Base-by-base conservation (phyloP, 2,888 invertebrate genomes). In the Platerodrilus igneus region DNA sequence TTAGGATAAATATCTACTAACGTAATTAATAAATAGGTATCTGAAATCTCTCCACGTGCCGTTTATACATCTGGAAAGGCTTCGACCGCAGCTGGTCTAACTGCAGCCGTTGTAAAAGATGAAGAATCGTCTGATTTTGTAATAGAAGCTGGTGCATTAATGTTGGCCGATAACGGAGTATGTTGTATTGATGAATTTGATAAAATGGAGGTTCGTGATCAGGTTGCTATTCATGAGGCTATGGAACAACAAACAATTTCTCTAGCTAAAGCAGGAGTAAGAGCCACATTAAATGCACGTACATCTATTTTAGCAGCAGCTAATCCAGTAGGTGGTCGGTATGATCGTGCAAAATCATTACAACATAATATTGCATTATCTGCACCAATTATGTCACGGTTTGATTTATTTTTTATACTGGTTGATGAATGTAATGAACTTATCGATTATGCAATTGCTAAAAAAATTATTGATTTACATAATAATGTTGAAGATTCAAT, bases 171-270 rank as follows among this genome's bases (percentile, higher is more conserved):
- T 69, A 96, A 96, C 63, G 94, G 96, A 3, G 89, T 97, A 28
- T 97, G 97, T 59, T 97, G 97, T 64, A 99, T 99, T 56, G 99
- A 99, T 61, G 99, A 99, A 71, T 99, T 99, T 69, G 99, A 99
- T 68, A 99, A 99, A 72, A 99, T 99, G 99, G 97, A 99, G 66
- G 78, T 79, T 0, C 78, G 82, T 29, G 99, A 99, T 76, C 97
- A 99, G 68, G 95, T 99, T 4, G 97, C 99, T 27, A 99, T 99
- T 53, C 99, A 99, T 73, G 99, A 99, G 72, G 99, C 99, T 3
- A 99, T 99, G 99, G 99, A 99, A 74, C 99, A 99, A 62, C 99
- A 99, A 70, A 99, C 99, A 0, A 99, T 99, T 54, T 95, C 96
- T 0, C 78, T 99, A 41, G 96, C 99, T 0, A 99, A 99, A 76